Percentiles rank a stretch among this genome's conserved stretches.
Evolutionary conservation across 2,797 vertebrate genomes (phyloP).

Genomic region (Otus scops): DNA sequence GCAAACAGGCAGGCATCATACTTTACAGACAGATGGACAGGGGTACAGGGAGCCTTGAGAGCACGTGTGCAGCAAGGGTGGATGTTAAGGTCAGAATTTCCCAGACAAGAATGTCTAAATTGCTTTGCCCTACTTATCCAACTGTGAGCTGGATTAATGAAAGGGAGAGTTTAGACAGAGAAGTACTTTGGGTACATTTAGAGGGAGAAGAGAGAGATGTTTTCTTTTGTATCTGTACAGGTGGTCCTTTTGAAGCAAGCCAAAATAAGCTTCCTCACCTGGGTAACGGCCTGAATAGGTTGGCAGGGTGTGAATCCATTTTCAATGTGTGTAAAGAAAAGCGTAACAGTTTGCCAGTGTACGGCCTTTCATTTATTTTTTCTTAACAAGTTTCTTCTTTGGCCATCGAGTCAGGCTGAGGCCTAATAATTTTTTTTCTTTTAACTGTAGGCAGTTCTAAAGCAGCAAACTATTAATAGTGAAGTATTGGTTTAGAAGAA

Average conservation of each 20-base stretch:
- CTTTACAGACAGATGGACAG: not conserved
- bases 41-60: not conserved
- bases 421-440: not conserved
- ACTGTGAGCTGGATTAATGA: slow-evolving; percentile 38
- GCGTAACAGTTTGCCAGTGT: not conserved
- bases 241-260: slow-evolving; percentile 52
- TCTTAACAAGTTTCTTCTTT: slow-evolving; percentile 26
- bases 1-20: not conserved
- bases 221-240: slow-evolving; percentile 54
- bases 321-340: not conserved
- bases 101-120: slow-evolving; percentile 24
- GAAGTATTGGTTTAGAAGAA: slow-evolving; percentile 58
- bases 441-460: slow-evolving; percentile 23
- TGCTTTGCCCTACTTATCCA: slow-evolving; percentile 38
- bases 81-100: not conserved
- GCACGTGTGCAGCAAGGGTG: not conserved
- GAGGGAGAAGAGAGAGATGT: not conserved
- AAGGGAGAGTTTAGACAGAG: slow-evolving; percentile 16
- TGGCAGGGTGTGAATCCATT: slow-evolving; percentile 17
- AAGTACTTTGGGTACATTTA: slow-evolving; percentile 4
- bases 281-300: slow-evolving; percentile 22
- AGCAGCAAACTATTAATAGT: slow-evolving; percentile 56
- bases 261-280: slow-evolving; percentile 42
- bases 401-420: not conserved
- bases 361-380: slow-evolving; percentile 12